These are phyloP conservation scores for Synanthedon tipuliformis DNA, from an alignment of 2,888 invertebrate species.

Conservation along the genomic window DNA sequence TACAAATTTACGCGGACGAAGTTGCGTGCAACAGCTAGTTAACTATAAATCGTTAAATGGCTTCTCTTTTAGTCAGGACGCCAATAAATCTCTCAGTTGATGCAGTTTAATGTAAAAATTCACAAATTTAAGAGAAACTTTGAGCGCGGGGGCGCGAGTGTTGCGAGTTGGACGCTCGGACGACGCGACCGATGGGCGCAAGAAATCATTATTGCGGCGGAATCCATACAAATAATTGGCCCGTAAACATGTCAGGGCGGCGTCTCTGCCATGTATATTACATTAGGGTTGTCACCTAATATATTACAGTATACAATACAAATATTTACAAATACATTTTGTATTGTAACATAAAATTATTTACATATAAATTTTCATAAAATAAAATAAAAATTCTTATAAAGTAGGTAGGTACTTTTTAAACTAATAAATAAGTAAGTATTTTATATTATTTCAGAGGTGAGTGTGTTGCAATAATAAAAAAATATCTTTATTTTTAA, in stretches of 20 bases:
- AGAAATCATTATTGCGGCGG: constrained; percentile 68
- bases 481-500: too few relatives aligned
- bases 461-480: background rate
- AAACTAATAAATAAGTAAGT: too few relatives aligned
- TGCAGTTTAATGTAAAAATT: constrained; percentile 43
- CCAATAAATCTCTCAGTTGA: constrained; percentile 39
- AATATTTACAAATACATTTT: background rate
- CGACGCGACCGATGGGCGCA: constrained; percentile 30
- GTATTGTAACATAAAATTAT: background rate
- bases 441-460: background rate
- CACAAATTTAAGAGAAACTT: constrained; percentile 40
- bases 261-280: constrained; percentile 67
- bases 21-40: too few relatives aligned
- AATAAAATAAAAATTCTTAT: background rate
- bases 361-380: background rate
- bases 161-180: constrained; percentile 27
- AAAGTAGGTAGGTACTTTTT: too few relatives aligned
- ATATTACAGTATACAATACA: too few relatives aligned
- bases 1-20: too few relatives aligned
- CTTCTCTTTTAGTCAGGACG: constrained; percentile 5
- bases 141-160: constrained; percentile 31
- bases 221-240: constrained; percentile 71
- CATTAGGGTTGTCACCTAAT: constrained; percentile 41
- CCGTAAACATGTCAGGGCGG: constrained; percentile 71
- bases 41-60: background rate